Percentiles rank a stretch among this genome's conserved stretches.
These are phyloP conservation scores for Cydia pomonella DNA, from an alignment of 1,140 invertebrate genomes.

Conservation along the genomic window DNA sequence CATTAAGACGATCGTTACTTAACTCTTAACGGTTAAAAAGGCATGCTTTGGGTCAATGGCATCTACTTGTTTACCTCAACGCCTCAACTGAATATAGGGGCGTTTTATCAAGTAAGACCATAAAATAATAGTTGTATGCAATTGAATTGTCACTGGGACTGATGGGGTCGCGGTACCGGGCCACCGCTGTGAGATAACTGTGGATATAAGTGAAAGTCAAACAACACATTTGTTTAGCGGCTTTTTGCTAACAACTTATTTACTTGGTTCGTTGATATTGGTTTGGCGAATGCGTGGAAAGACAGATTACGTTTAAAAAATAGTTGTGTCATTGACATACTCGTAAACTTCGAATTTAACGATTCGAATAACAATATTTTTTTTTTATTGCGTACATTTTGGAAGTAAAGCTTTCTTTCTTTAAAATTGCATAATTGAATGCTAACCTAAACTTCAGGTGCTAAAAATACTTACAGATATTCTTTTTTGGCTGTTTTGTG, in stretches of 20 bases:
- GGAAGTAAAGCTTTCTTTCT: background rate
- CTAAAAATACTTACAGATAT: background rate
- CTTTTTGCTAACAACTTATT: conserved; percentile 25
- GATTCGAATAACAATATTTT: background rate
- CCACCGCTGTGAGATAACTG: conserved; percentile 21
- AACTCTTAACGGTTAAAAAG: no score
- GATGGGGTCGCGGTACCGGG: background rate
- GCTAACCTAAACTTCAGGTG: background rate
- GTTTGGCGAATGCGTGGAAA: conserved; percentile 21
- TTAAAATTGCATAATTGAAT: background rate
- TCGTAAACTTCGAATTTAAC: conserved; percentile 10
- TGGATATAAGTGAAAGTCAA: conserved; percentile 34
- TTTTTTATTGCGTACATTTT: background rate
- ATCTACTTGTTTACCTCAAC: no score
- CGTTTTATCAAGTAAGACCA: background rate
- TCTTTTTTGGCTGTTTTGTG: background rate
- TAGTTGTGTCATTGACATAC: conserved; percentile 18
- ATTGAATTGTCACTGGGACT: background rate
- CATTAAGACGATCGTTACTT: no score
- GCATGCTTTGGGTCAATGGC: no score
- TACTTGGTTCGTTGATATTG: conserved; percentile 7
- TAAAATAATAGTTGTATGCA: background rate
- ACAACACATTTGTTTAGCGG: conserved; percentile 25
- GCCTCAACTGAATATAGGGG: no score
- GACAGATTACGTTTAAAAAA: conserved; percentile 21